Percentiles rank a stretch among this genome's conserved stretches.
Evolutionary conservation across 2,797 vertebrate genomes (phyloP).

Genomic region (Bradypodion ventrale): DNA sequence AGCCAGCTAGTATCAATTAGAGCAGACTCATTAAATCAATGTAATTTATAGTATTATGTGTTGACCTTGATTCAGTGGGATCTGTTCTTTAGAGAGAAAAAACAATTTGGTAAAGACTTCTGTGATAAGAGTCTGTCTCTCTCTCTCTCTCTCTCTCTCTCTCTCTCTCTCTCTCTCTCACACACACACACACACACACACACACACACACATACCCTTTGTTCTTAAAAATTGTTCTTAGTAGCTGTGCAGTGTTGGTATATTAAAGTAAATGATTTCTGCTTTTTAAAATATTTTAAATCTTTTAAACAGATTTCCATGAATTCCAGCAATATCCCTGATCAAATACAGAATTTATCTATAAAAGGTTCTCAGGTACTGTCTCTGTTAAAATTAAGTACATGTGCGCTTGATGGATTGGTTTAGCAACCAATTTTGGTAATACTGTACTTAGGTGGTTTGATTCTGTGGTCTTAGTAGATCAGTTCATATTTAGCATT

Average conservation of each 20-base stretch:
- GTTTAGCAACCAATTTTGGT: not conserved
- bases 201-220: no score
- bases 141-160: no score
- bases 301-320: conserved; percentile 74
- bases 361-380: conserved; percentile 84
- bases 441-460: not conserved
- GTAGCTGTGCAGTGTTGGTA: conserved; percentile 5
- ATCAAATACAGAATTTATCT: conserved; percentile 84
- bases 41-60: no score
- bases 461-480: not conserved
- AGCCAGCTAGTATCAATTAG: no score
- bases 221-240: not conserved
- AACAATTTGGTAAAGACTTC: no score
- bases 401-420: not conserved
- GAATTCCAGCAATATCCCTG: conserved; percentile 80
- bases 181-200: no score
- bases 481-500: not conserved
- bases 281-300: conserved; percentile 47
- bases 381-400: not conserved
- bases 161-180: no score
- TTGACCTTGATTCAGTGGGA: no score
- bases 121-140: no score
- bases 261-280: not conserved
- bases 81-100: no score
- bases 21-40: no score